Base-by-base conservation (phyloP, 2,888 invertebrate genomes). In the Chirona hameri region DNA sequence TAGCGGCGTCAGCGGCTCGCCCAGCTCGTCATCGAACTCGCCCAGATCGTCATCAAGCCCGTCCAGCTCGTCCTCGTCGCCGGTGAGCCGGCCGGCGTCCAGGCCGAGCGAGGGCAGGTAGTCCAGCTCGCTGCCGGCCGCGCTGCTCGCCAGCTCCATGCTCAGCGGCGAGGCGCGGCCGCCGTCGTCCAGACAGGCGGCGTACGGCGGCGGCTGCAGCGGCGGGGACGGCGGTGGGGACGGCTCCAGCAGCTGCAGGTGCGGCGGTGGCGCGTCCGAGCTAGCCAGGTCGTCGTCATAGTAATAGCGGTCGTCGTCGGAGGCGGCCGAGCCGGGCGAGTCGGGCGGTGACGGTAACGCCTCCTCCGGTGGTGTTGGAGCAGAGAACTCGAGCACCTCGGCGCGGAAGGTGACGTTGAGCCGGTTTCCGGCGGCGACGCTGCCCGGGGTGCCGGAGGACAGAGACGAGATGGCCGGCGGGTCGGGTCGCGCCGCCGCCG, bases 241-340 rank as follows among this genome's bases (percentile, higher is more conserved):
- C 31, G 76, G 21, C 39, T 76, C 39, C 21, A 39, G 39, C 21
- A 76, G 76, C 21, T 76, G 76, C 39, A 76, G 10, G 39, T 76
- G 76, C 76, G 76, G 12, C 76, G 29, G 76, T 21, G 29, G 39
- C 31, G 29, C 76, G 39, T 76, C 76, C 24, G 76, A 39, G 39
- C 76, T 76, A 21, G 76, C 31, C 39, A 76, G 76, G 39, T 76
- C 76, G 76, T 76, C 76, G 76, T 76, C 76, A 21, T 76, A 76
- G 76, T 76, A 76, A 5, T 29, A 10, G 1, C n/a, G 14, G 29
- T 69, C 69, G 29, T 27, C 69, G 29, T 24, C n/a, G 27, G 65
- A 10, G 65, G 65, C 65, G 27, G 65, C 65, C 15, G 65, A 4
- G n/a, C 7, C n/a, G n/a, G n/a, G 9, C 4, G 65, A 10, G 5